A percentile compares a stretch with the other conserved stretches of the same genome.
Evolutionary conservation across 2,113 vertebrate genomes (phyloP).

Genomic region (Callipepla squamata): DNA sequence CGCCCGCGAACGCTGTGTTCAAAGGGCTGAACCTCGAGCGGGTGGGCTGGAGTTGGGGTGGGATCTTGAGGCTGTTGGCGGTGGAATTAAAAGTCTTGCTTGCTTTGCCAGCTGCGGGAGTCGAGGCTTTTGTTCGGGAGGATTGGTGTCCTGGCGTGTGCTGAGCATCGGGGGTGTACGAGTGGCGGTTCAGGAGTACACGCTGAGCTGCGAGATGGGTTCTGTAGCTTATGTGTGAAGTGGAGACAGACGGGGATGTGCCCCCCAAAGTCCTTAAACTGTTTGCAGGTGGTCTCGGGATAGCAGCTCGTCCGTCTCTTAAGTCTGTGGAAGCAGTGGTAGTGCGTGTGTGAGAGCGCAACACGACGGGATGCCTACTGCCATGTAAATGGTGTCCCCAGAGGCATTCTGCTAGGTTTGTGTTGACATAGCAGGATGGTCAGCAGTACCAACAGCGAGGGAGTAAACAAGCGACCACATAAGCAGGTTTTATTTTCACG

Average conservation of each 20-base stretch:
- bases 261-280: not conserved
- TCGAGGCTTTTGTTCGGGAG: not conserved
- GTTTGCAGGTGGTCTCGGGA: not conserved
- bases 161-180: not conserved
- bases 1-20: too few species aligned
- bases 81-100: not conserved
- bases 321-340: not conserved
- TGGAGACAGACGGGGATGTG: too few species aligned
- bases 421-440: not conserved
- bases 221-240: too few species aligned
- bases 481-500: not conserved
- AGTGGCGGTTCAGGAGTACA: not conserved
- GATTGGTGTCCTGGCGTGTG: not conserved
- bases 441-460: not conserved
- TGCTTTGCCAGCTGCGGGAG: not conserved
- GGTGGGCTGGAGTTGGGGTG: too few species aligned
- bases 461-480: not conserved
- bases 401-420: not conserved
- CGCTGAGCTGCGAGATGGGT: not conserved
- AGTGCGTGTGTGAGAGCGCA: not conserved
- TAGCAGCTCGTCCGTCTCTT: not conserved
- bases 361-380: not conserved
- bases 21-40: too few species aligned
- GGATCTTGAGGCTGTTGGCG: accelerated
- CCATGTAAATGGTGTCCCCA: not conserved